Percentiles rank a stretch among this genome's conserved stretches.
These are phyloP conservation scores for Pharmacophagus antenor DNA, from an alignment of 2,888 invertebrate genomes.

Conservation along the genomic window DNA sequence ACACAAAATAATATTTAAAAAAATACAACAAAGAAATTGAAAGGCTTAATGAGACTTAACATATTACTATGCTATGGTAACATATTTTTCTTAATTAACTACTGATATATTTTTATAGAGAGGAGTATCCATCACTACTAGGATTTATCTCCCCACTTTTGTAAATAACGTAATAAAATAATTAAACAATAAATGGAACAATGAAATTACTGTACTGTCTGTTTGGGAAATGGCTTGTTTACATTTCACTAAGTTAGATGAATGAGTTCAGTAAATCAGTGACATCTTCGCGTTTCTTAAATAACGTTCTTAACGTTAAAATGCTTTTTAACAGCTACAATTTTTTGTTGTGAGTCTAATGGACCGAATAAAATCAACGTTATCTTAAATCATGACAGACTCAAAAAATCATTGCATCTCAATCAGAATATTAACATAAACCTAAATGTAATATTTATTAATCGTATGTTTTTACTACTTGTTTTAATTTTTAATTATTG, in stretches of 20 bases:
- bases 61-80: too few relatives aligned
- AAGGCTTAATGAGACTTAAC: too few relatives aligned
- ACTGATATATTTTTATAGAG: too few relatives aligned
- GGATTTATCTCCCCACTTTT: too few relatives aligned
- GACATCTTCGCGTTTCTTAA: constrained; percentile 18
- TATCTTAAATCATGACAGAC: not conserved
- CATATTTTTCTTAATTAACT: too few relatives aligned
- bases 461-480: too few relatives aligned
- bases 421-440: not conserved
- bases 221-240: constrained; percentile 11
- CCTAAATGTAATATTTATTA: too few relatives aligned
- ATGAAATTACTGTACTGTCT: not conserved
- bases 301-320: constrained; percentile 15
- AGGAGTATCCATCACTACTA: too few relatives aligned
- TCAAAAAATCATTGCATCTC: not conserved
- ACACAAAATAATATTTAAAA: too few relatives aligned
- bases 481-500: too few relatives aligned
- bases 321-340: not conserved
- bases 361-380: constrained; percentile 3
- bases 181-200: not conserved
- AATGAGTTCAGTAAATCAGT: constrained; percentile 19
- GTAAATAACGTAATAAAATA: too few relatives aligned
- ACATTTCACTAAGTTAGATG: constrained; percentile 21
- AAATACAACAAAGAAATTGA: too few relatives aligned
- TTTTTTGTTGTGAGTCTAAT: constrained; percentile 2